Base-by-base conservation (phyloP, 2,888 invertebrate species). In the Cheiracanthium punctorium region DNA sequence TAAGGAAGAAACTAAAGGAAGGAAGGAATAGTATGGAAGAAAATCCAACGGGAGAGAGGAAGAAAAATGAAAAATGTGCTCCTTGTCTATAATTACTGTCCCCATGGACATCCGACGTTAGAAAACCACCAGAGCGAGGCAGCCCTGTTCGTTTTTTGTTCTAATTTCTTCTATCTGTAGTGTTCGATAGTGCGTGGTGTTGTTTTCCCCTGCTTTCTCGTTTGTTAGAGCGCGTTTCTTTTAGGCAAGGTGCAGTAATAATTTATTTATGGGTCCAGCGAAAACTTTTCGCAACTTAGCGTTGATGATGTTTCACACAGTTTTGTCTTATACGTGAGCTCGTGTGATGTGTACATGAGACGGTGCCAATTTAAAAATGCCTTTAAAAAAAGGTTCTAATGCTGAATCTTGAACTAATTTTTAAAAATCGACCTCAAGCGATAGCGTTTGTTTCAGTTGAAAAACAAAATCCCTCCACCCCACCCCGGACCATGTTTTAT, bases 61-160 rank as follows among this genome's bases (percentile, higher is more conserved):
- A 58, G 58, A 58, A 48, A 48, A 58, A 58, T 58, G 58, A 58
- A 58, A 58, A 58, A 58, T 58, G 58, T 58, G 20, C 12, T 48
- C 14, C 24, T 58, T 24, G 58, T 58, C 58, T 58, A 58, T 58
- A 58, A 58, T 58, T 58, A 58, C 58, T 58, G 58, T 58, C 58
- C 58, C 58, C 24, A 24, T 5, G 58, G 24, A n/a, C 20, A 7
- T 24, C 20, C 58, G 1, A 24, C 58, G 58, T 58, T 58, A 58
- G 24, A 58, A 58, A 58, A 58, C 24, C 58, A 58, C 58, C 58
- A 58, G 58, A 58, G 58, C 58, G 24, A 24, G 24, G 20, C 58
- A 58, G 8, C 24, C 17, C 12, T 24, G 1, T 20, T 58, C 12
- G 24, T 58, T 7, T 37, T 37, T 4, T 17, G 17, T 58, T 58